These are phyloP conservation scores for Passer montanus DNA, from an alignment of 2,113 vertebrate genomes.

Conservation along the genomic window DNA sequence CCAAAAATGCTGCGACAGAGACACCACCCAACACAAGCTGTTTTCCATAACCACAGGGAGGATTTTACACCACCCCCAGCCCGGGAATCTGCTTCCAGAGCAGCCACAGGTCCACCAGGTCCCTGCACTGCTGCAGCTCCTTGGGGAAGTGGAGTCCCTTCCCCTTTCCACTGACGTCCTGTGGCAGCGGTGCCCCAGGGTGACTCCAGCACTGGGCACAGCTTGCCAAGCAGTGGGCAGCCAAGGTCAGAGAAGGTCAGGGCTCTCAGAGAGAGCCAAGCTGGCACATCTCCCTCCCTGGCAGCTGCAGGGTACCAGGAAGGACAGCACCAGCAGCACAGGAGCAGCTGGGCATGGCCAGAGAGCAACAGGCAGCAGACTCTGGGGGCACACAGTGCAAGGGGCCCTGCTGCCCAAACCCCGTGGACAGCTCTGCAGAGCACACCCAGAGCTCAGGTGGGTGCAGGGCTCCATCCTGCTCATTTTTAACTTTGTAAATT, in stretches of 20 bases:
- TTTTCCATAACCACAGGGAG: background rate
- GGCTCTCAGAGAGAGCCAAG: background rate
- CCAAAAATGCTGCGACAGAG: fast-evolving
- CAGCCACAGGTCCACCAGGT: background rate
- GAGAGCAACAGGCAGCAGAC: slow-evolving; percentile 2
- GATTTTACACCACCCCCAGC: background rate
- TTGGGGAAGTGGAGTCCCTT: background rate
- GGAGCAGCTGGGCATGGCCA: fast-evolving
- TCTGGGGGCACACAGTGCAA: background rate
- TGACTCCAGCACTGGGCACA: background rate
- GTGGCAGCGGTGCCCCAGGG: fast-evolving
- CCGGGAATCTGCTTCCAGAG: background rate
- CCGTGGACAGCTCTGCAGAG: background rate
- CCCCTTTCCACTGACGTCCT: background rate
- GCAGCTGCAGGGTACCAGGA: background rate
- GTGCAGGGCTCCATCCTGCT: background rate
- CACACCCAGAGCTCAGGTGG: background rate
- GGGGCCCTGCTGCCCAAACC: background rate
- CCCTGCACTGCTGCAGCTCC: background rate
- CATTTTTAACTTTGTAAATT: background rate
- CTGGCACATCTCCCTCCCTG: background rate
- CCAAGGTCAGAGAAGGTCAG: background rate
- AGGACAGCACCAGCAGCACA: background rate
- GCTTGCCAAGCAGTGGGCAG: background rate
- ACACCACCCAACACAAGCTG: background rate